phyloP scores from a whole-genome alignment of 2,888 invertebrate genomes.

The Malacosoma neustria region DNA sequence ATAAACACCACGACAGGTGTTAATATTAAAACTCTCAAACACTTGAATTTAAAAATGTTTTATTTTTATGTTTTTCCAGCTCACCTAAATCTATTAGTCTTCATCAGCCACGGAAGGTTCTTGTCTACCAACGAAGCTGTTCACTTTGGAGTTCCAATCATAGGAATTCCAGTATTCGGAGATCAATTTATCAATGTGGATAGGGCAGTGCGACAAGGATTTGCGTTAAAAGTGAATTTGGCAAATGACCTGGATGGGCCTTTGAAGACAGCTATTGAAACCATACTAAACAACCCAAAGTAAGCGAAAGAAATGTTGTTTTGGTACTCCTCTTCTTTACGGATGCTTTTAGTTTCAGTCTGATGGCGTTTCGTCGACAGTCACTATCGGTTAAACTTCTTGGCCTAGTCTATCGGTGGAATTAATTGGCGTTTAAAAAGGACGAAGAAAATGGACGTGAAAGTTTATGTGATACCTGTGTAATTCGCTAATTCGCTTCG shows the following conservation, averaged over 20 bases:
- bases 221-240: constrained; percentile 24
- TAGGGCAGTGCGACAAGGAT: constrained; percentile 28
- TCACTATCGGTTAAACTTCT: no score
- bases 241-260: constrained; percentile 17
- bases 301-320: constrained; percentile 11
- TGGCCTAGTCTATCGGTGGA: no score
- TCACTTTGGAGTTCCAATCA: constrained; percentile 32
- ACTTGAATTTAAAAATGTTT: no score
- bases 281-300: constrained; percentile 21
- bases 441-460: no score
- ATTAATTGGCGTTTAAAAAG: no score
- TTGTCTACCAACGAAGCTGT: constrained; percentile 35
- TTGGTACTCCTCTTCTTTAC: background rate
- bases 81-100: constrained; percentile 33
- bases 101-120: constrained; percentile 42
- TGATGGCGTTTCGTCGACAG: no score
- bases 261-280: constrained; percentile 23
- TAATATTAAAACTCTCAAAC: no score
- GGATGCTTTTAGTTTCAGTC: no score
- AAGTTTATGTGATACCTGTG: no score
- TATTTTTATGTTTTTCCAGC: no score
- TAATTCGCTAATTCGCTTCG: no score
- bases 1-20: no score
- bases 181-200: constrained; percentile 38
- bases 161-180: constrained; percentile 35